Conservation (phyloP, 1,140 invertebrate genomes). For the Bursaphelenchus mucronatus region DNA sequence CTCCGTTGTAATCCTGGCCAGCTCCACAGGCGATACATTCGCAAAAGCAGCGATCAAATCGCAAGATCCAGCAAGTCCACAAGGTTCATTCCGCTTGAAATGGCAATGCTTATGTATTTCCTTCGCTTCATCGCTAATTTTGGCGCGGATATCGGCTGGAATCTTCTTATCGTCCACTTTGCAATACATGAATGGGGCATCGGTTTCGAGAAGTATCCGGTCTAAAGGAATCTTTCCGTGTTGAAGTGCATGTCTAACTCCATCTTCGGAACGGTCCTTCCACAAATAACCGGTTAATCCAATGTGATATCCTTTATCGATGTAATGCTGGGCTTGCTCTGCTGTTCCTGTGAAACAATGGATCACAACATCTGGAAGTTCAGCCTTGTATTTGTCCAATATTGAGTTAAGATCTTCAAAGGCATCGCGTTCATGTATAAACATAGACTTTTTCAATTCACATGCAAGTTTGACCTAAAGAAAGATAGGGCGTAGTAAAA, state of each 20-base stretch:
- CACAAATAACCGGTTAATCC: constrained; percentile 82
- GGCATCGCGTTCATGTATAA: constrained; percentile 84
- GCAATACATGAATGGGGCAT: constrained; percentile 91
- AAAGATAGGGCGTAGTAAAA: constrained; percentile 5
- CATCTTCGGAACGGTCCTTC: constrained; percentile 85
- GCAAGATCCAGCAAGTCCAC: constrained; percentile 81
- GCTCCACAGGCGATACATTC: constrained; percentile 77
- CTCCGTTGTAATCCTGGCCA: constrained; percentile 83
- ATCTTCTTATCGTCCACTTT: constrained; percentile 87
- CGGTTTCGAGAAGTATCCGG: constrained; percentile 79
- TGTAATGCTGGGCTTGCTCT: constrained; percentile 76
- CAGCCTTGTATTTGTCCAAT: constrained; percentile 44
- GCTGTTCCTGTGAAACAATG: constrained; percentile 87
- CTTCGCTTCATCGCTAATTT: constrained; percentile 74
- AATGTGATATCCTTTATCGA: constrained; percentile 81
- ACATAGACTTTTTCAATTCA: constrained; percentile 78
- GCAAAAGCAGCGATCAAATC: constrained; percentile 89
- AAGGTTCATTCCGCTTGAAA: constrained; percentile 94
- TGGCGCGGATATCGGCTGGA: constrained; percentile 77
- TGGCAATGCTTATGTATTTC: constrained; percentile 72
- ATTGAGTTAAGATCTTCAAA: constrained; percentile 72
- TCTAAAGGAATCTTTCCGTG: constrained; percentile 77
- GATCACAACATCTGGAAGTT: constrained; percentile 70
- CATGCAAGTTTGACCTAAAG: constrained; percentile 76
- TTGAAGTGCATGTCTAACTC: constrained; percentile 76